Evolutionary conservation across 1,140 invertebrate genomes (phyloP).

Genomic region (Drosophila kohkoa): DNA sequence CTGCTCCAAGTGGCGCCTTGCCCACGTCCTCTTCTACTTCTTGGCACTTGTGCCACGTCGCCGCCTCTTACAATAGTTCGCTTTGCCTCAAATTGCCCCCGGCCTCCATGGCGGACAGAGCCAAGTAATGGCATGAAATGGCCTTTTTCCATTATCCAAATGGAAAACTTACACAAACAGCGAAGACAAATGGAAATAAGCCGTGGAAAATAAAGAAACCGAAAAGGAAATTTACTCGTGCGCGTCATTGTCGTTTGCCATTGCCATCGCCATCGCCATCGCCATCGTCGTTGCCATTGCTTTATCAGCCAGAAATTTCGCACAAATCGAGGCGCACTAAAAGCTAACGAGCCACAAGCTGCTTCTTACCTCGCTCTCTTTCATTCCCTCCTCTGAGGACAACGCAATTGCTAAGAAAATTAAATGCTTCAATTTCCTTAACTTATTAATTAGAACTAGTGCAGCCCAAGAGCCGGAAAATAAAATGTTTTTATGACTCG

Average conservation of each 20-base stretch:
- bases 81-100: slow-evolving; percentile 72
- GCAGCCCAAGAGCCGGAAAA: slow-evolving; percentile 8
- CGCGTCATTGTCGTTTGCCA: slow-evolving; percentile 59
- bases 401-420: slow-evolving; percentile 26
- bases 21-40: slow-evolving; percentile 31
- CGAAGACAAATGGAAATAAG: slow-evolving; percentile 60
- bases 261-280: slow-evolving; percentile 44
- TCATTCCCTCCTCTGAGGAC: slow-evolving; percentile 7
- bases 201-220: slow-evolving; percentile 63
- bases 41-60: slow-evolving; percentile 54
- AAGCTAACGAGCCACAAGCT: slow-evolving; percentile 52
- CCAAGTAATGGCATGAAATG: slow-evolving; percentile 81
- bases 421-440: slow-evolving; percentile 45
- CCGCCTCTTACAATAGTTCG: slow-evolving; percentile 70
- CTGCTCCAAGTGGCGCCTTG: slow-evolving; percentile 61
- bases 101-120: slow-evolving; percentile 29
- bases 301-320: slow-evolving; percentile 77
- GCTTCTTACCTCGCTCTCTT: slow-evolving; percentile 4
- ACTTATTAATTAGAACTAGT: slow-evolving; percentile 68
- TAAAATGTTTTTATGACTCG: slow-evolving; percentile 23
- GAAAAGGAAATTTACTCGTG: slow-evolving; percentile 75
- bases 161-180: slow-evolving; percentile 83
- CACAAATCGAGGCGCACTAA: slow-evolving; percentile 70
- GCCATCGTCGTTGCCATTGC: slow-evolving; percentile 57
- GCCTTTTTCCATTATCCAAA: slow-evolving; percentile 85